Evolutionary conservation across 2,113 vertebrate genomes (phyloP), one percentile per base, ranked within the genome.

Genomic region (Egretta garzetta): DNA sequence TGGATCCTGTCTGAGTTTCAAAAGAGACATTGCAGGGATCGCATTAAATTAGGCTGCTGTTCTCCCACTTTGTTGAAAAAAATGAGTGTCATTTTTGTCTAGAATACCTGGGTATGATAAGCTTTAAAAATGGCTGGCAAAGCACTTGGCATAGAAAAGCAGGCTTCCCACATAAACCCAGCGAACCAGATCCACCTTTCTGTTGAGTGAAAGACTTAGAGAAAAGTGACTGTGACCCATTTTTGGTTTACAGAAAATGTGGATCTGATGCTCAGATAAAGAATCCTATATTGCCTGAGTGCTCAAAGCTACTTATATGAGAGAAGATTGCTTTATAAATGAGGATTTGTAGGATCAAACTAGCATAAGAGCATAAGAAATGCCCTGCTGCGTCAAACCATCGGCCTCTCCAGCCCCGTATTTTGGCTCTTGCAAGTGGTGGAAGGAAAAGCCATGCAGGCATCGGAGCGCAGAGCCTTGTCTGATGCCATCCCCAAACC

Each of bases 361-460:
- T 5, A 66, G 80, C 32, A 6, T 84, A 86, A 86, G 37, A 93
- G 39, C 88, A 10, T 59, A 88, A 71, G 85, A 37, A 94, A 90
- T 10, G 16, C 6, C 3, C 20, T 47, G 26, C 52, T 75, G 39
- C 7, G 1, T 82, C 77, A 64, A 71, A 53, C 18, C 79, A 4
- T 8, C 0, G 0, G 28, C 53, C 33, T 4, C 1, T 32, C 19
- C 32, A 24, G 47, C 19, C 62, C 35, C 0, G 0, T 3, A 2
- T 10, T 50, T 81, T 39, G 37, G 67, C n/a, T 67, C 56, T 52
- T 1, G 2, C 4, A 4, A 4, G 10, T 9, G 45, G 59, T 55
- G 49, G 71, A 41, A 85, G 58, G 30, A 90, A 55, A 63, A 24
- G 64, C 47, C 28, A 12, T 0, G 33, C 8, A 21, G 80, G 47